phyloP scores from a whole-genome alignment of 2,113 vertebrate genomes.

The Ophthalmolycus amberensis region DNA sequence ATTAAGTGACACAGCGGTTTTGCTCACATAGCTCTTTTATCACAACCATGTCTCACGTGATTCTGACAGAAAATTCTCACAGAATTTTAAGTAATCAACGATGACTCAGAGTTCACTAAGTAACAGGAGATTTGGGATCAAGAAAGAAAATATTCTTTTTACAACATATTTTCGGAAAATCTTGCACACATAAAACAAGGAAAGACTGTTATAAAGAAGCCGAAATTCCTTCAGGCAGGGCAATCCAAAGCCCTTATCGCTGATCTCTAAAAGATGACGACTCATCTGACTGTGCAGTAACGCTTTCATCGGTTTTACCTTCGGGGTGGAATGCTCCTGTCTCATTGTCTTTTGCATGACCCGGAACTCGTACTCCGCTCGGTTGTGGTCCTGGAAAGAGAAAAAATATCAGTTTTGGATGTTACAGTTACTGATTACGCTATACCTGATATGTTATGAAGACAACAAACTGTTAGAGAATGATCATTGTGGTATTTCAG shows the following conservation, averaged over 20 bases:
- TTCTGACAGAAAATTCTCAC: background rate
- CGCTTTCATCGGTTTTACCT: slow-evolving; percentile 79
- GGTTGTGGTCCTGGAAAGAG: slow-evolving; percentile 86
- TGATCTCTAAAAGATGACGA: background rate
- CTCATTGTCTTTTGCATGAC: slow-evolving; percentile 89
- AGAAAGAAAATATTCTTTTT: background rate
- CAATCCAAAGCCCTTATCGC: background rate
- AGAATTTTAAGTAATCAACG: background rate
- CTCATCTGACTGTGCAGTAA: background rate
- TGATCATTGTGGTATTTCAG: background rate
- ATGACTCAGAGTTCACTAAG: background rate
- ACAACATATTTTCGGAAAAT: background rate
- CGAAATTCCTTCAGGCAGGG: background rate
- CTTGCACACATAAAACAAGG: background rate
- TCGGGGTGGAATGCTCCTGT: slow-evolving; percentile 83
- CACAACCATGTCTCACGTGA: background rate
- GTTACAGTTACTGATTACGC: background rate
- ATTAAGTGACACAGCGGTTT: background rate
- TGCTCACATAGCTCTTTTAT: background rate
- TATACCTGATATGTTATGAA: background rate
- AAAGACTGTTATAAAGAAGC: background rate
- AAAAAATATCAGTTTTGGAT: slow-evolving; percentile 28
- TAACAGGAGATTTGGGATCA: background rate
- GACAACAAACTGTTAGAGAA: background rate
- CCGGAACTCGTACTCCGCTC: slow-evolving; percentile 92